Evolutionary conservation across 2,113 vertebrate genomes (phyloP).

Genomic region (Crotalus viridis): DNA sequence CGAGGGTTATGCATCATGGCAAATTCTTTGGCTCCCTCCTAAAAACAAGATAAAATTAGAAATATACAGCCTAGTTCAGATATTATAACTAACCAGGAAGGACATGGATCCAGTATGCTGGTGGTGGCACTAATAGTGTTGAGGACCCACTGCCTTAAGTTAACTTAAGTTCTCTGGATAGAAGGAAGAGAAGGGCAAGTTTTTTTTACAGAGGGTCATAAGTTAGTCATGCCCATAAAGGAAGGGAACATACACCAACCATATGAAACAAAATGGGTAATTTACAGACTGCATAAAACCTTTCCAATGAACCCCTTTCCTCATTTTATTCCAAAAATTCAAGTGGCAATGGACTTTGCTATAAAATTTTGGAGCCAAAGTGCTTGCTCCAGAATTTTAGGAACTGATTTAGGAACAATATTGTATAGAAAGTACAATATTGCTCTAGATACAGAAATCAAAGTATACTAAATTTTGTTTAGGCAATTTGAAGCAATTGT

Average conservation of each 20-base stretch:
- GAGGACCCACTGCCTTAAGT: neutral
- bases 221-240: neutral
- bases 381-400: neutral
- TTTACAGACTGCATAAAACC: neutral
- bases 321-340: neutral
- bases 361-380: neutral
- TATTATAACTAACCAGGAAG: neutral
- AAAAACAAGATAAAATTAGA: slow-evolving; percentile 30
- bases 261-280: neutral
- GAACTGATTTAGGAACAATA: neutral
- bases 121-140: neutral
- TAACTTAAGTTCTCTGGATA: neutral
- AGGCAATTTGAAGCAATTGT: neutral
- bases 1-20: slow-evolving; percentile 88
- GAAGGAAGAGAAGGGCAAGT: neutral
- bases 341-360: neutral
- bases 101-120: neutral
- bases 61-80: neutral
- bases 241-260: neutral
- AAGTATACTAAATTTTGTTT: neutral
- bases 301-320: neutral
- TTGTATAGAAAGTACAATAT: neutral
- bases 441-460: neutral
- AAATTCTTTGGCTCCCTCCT: slow-evolving; percentile 98
- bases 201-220: neutral